Conservation (phyloP, 2,888 invertebrate genomes). For the Mythimna lalbum region DNA sequence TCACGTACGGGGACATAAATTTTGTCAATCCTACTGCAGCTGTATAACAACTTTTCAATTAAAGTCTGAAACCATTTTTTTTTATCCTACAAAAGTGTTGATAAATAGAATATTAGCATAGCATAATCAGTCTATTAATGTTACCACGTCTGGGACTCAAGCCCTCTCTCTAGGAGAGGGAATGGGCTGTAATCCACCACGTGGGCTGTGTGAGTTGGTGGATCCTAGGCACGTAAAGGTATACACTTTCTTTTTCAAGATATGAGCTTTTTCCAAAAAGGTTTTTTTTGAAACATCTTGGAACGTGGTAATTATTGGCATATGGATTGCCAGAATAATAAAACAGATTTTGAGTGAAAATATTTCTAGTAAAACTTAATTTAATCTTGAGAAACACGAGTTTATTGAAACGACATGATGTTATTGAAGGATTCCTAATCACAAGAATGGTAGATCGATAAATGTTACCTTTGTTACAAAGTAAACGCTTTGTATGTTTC, state of each 20-base stretch:
- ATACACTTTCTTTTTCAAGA: too few species aligned
- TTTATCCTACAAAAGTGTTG: constrained; percentile 21
- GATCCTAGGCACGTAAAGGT: neutral
- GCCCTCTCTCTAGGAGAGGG: too few species aligned
- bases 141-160: too few species aligned
- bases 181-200: too few species aligned
- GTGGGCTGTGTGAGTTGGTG: too few species aligned
- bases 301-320: neutral
- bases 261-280: neutral
- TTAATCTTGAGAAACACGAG: neutral
- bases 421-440: neutral
- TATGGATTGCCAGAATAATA: neutral
- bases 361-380: neutral
- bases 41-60: constrained; percentile 68
- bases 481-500: neutral
- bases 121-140: too few species aligned
- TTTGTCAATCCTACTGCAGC: constrained; percentile 64
- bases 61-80: constrained; percentile 62
- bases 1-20: constrained; percentile 68
- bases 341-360: neutral
- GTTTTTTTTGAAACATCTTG: constrained; percentile 5
- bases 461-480: constrained; percentile 1
- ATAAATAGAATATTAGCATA: too few species aligned
- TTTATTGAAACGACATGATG: constrained; percentile 1
- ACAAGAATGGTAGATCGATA: neutral